Evolutionary conservation across 2,113 vertebrate species (phyloP), one percentile per base, ranked within the genome.

Genomic region (Sander lucioperca): DNA sequence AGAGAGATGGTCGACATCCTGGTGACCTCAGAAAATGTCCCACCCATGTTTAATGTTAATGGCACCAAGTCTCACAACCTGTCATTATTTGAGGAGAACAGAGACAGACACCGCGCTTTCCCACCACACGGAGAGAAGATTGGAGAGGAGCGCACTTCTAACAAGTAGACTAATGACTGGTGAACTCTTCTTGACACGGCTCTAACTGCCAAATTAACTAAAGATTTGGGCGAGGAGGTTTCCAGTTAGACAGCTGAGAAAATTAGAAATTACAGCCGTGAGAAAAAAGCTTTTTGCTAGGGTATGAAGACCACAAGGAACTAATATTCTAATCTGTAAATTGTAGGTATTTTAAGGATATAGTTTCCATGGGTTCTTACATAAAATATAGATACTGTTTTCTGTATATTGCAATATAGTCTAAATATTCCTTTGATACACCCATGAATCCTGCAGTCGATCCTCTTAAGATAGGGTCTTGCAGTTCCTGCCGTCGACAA

Each of bases 31-130:
- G 69, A 63, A 61, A 66, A 25, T 54, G 74, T 54, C 72, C 85
- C 86, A 16, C 84, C 83, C 70, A 16, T 71, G 72, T 71, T 81
- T 66, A 73, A 77, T 21, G 74, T 86, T 76, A 84, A 79, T 79
- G 79, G 77, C 2, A 53, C 51, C 73, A 50, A 74, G 61, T 82
- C 87, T 83, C 86, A 53, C 36, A 83, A 85, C 83, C 80, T 80
- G 80, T 90, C 67, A 88, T 92, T 85, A 89, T 86, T 84, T 33
- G 57, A 83, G 70, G n/a, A 72, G 69, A 88, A 79, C 82, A 79
- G 59, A 87, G 74, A 85, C 23, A 47, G 51, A 77, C 15, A 9
- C 27, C 53, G 61, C 76, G 77, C 25, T 51, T 86, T 82, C 65
- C 69, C 61, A 79, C 63, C 78, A 36, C 27, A 15, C 45, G 1